Evolutionary conservation across 2,888 invertebrate species (phyloP).

Genomic region (Ptilodon capucinus): DNA sequence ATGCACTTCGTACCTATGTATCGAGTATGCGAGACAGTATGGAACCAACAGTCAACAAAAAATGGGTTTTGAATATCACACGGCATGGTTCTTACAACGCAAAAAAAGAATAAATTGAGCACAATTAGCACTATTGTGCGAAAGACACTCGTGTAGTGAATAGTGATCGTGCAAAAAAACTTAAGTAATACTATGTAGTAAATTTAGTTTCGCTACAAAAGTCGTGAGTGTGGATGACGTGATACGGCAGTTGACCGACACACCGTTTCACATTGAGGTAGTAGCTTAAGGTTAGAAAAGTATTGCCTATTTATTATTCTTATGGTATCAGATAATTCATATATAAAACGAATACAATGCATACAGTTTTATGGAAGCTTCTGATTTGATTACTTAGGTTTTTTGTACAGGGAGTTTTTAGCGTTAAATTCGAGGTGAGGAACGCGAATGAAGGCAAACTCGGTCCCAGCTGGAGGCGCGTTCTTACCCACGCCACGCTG

Average conservation of each 20-base stretch:
- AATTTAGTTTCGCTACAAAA: background rate
- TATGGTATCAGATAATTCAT: too few species aligned
- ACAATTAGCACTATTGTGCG: background rate
- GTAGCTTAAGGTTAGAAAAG: too few species aligned
- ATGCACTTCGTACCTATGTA: too few species aligned
- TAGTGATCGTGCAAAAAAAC: background rate
- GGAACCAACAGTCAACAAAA: background rate
- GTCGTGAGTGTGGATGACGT: background rate
- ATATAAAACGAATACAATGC: too few species aligned
- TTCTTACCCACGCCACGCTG: constrained; percentile 33
- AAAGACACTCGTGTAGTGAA: background rate
- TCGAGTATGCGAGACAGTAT: background rate
- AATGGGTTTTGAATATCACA: background rate
- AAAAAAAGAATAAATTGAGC: background rate
- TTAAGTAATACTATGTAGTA: background rate
- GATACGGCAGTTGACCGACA: too few species aligned
- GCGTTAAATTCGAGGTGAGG: constrained; percentile 12
- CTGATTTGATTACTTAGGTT: too few species aligned
- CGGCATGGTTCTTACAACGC: background rate
- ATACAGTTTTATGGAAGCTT: too few species aligned
- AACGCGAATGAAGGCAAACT: constrained; percentile 28
- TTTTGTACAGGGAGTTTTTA: background rate
- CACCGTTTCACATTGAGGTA: too few species aligned
- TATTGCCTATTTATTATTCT: too few species aligned
- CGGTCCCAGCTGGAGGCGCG: constrained; percentile 35